phyloP scores from a whole-genome alignment of 2,797 vertebrate genomes.

The Cryptoblepharus egeriae region DNA sequence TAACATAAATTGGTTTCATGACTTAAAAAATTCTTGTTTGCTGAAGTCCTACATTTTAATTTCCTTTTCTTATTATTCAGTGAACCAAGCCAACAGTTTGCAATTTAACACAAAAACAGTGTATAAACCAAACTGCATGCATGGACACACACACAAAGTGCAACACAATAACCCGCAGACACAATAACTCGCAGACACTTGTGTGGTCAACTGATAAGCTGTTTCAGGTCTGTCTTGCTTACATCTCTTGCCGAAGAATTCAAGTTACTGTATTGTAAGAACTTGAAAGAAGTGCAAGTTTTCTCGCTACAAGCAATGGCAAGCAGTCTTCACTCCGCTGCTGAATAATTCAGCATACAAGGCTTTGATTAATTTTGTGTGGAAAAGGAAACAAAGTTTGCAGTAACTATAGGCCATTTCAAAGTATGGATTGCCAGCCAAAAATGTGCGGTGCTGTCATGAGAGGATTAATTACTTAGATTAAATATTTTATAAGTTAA shows the following conservation, averaged over 20 bases:
- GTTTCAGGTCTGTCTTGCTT: background rate
- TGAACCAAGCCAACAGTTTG: background rate
- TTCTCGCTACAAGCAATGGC: conserved; percentile 64
- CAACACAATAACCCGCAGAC: background rate
- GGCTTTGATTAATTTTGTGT: conserved; percentile 67
- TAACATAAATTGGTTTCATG: background rate
- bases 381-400: conserved; percentile 68
- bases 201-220: conserved; percentile 21
- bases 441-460: conserved; percentile 71
- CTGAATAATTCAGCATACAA: conserved; percentile 74
- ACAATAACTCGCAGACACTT: background rate
- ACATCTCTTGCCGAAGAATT: background rate
- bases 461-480: conserved; percentile 81
- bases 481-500: conserved; percentile 85
- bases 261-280: conserved; percentile 35
- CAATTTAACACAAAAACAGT: background rate
- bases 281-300: conserved; percentile 56
- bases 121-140: conserved; percentile 6
- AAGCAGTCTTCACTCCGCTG: conserved; percentile 67
- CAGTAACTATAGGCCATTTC: conserved; percentile 66
- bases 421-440: conserved; percentile 65
- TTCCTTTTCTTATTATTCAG: background rate
- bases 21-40: background rate
- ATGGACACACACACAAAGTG: background rate
- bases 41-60: background rate